Evolutionary conservation across 2,113 vertebrate genomes (phyloP).

Genomic region (Poecilia latipinna): DNA sequence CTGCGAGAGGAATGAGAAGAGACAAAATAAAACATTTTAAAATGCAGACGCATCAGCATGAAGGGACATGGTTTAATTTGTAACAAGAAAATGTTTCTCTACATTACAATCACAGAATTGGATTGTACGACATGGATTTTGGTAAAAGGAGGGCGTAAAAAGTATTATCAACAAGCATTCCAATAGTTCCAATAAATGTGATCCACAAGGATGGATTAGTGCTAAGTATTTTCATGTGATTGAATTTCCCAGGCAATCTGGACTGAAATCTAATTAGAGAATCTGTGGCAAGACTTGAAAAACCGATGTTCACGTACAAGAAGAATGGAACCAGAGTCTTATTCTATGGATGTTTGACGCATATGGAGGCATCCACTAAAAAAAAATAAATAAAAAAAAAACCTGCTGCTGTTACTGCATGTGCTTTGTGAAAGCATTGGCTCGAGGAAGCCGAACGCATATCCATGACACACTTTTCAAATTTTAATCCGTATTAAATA

Average conservation of each 20-base stretch:
- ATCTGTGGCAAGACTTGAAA: neutral
- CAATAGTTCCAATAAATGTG: neutral
- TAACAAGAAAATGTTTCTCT: neutral
- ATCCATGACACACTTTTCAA: too few species aligned
- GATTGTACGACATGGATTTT: neutral
- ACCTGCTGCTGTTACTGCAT: neutral
- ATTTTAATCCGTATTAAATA: too few species aligned
- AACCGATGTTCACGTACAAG: neutral
- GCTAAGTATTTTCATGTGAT: neutral
- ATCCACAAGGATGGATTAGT: neutral
- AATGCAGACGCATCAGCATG: neutral
- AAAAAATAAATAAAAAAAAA: neutral
- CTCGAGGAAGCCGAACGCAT: neutral
- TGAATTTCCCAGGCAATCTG: neutral
- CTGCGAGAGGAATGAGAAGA: slow-evolving; percentile 46
- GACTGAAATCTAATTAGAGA: neutral
- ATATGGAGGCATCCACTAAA: neutral
- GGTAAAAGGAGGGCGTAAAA: too few species aligned
- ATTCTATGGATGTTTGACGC: neutral
- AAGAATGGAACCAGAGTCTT: neutral
- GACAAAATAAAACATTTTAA: neutral
- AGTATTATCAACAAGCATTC: neutral
- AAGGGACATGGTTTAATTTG: neutral
- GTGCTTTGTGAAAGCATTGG: neutral
- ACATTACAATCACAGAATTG: neutral